Base-by-base conservation (phyloP, 2,113 vertebrate genomes). In the Amazona guildingii region DNA sequence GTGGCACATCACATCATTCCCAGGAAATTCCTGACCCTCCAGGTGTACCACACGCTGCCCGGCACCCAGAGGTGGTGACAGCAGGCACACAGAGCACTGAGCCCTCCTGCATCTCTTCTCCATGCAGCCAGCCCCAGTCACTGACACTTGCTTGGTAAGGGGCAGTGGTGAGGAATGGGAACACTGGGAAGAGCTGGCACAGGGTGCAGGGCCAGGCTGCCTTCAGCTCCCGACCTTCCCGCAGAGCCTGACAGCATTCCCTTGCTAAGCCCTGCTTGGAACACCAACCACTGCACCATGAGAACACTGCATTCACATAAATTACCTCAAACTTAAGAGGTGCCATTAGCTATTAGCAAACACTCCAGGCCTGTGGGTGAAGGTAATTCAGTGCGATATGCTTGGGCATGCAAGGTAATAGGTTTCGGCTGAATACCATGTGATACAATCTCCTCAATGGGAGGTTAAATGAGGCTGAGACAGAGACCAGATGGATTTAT, bases 401-500 rank as follows among this genome's bases (percentile, higher is more conserved):
- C 97, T 97, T 85, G 97, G 97, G 97, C 96, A 92, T 89, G 96
- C 93, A 44, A 62, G 95, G 96, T 97, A 96, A 97, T 94, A 72
- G 97, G 94, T 92, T 97, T 89, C 97, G 73, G 96, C 96, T 66
- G 93, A 95, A 57, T 17, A 37, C 81, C 97, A 94, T 62, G 86
- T 94, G 97, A 95, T 51, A 80, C 91, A n/a, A 33, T 84, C 96
- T 91, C 94, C 92, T 96, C 97, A 68, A 11, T 12, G 93, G 89
- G 92, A 96, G 63, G 59, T 77, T 90, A 95, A 97, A 91, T 75
- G 86, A 96, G 88, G 97, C 97, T 95, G 92, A 97, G 97, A 96
- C 97, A 96, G 85, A 92, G 95, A 94, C 92, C 97, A 96, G 96
- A 97, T 97, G 97, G 96, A 96, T 97, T 95, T 95, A 96, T 28